Base-by-base conservation (phyloP, 2,797 vertebrate genomes). In the Fringilla coelebs region DNA sequence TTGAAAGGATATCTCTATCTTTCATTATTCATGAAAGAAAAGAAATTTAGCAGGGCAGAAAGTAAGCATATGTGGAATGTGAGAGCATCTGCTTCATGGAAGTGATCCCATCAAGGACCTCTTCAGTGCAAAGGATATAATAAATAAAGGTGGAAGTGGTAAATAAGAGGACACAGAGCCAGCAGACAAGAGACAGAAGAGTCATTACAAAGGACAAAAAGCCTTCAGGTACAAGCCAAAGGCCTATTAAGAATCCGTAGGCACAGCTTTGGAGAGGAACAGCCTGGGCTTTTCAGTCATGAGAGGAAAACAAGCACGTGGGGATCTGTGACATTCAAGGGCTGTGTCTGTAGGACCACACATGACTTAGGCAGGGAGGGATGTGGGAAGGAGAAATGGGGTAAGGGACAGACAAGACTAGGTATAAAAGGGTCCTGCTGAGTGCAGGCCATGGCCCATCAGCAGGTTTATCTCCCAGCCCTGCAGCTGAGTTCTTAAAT, bases 391-490 rank as follows among this genome's bases (percentile, higher is more conserved):
- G 12, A 84, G 11, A 24, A 62, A 36, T 0, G 3, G 20, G 3
- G 3, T 24, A 62, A 41, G 11, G 18, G 10, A 17, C 1, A 5
- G n/a, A 17, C 12, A 31, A 6, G 3, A 1, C 4, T 46, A 11
- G 28, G 10, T 25, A 13, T 12, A 57, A 46, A 17, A 62, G 10
- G 5, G 8, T 18, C 18, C 1, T 2, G 5, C 9, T 58, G 6
- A 4, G 4, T 25, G 18, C 15, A 58, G 48, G 5, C 21, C 0
- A 1, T 32, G 26, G 10, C 12, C 7, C 41, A 43, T 13, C 48
- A 43, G 9, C 26, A 41, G 18, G 18, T 62, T 75, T 75, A 25
- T 68, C 26, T 62, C 13, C 15, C 11, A 74, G 13, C 6, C 21
- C 40, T 51, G 10, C 4, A 26, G 13, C 9, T 71, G 4, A 46